Evolutionary conservation across 2,888 invertebrate species (phyloP), one percentile per base, ranked within the genome.

Genomic region (Tetragonula carbonaria): DNA sequence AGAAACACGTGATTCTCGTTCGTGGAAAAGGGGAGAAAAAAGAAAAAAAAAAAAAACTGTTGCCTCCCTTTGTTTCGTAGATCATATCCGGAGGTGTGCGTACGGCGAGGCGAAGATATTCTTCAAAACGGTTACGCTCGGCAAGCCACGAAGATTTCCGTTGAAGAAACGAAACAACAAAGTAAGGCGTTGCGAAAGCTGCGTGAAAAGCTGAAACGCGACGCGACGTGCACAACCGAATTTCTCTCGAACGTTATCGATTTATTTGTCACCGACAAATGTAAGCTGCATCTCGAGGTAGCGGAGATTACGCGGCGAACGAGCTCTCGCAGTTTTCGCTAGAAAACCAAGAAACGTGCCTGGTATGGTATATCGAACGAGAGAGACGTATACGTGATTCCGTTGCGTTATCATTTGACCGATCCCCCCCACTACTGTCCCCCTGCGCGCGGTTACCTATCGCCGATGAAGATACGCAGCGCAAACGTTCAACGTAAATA

Each of bases 391-490:
- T 79, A 88, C 88, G 86, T 82, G 79, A 85, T 86, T 88, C 87
- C 83, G 82, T 82, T 86, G 84, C 87, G 87, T 88, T 88, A 88
- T 88, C 88, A 68, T 82, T 74, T 78, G 78, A 73, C 80, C 76
- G 82, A 88, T 88, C 82, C 84, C 66, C 79, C 23, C 62, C 67
- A 21, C 55, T 62, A 23, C n/a, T 4, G 18, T 33, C 21, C 13
- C 21, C 16, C 57, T 66, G 53, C 77, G 53, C 77, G 68, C 70
- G 68, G 65, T 73, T 67, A 84, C 83, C 88, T 83, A 88, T 88
- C 87, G 66, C 68, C 78, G 88, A 88, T 88, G 88, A 88, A 71
- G 72, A 70, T 67, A 78, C 66, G 71, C 38, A 28, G 63, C 18
- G 45, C 45, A 45, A 8, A 57, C 67, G 53, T 38, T 63, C 55